phyloP scores from a whole-genome alignment of 2,113 vertebrate species.

The Barbus barbus region DNA sequence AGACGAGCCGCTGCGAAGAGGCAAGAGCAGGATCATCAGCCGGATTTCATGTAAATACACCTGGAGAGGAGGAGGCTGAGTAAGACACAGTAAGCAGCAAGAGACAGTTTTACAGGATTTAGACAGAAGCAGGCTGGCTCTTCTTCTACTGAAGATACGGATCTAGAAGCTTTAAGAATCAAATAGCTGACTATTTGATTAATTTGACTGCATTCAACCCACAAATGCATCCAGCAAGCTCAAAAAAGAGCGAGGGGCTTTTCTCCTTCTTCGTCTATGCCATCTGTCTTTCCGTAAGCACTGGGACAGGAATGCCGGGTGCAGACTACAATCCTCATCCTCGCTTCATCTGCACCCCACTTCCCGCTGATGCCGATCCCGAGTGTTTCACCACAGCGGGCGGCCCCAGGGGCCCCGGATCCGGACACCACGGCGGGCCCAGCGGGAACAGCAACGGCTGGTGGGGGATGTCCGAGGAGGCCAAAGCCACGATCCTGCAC shows the following conservation, averaged over 20 bases:
- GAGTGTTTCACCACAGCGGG: constrained; percentile 68
- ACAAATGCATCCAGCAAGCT: neutral
- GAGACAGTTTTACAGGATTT: neutral
- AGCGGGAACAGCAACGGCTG: constrained; percentile 62
- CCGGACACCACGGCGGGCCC: constrained; percentile 62
- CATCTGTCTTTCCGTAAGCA: constrained; percentile 37
- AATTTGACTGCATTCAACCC: too few relatives aligned
- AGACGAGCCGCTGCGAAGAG: neutral
- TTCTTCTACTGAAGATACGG: too few relatives aligned
- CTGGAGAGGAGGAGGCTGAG: neutral
- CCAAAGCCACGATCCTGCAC: constrained; percentile 79
- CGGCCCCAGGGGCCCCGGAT: too few relatives aligned
- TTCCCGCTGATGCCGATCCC: constrained; percentile 77
- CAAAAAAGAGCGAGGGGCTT: neutral
- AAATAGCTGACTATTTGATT: too few relatives aligned
- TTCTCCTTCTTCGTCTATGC: constrained; percentile 7
- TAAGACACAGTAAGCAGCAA: neutral
- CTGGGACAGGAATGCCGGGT: constrained; percentile 54
- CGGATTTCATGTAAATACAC: too few relatives aligned
- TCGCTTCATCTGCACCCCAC: constrained; percentile 79
- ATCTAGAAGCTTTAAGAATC: neutral
- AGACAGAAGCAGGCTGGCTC: too few relatives aligned
- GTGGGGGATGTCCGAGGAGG: constrained; percentile 78
- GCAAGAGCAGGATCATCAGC: too few relatives aligned
- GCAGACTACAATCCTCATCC: constrained; percentile 66